These are phyloP conservation scores for Hippasteria phrygiana DNA, from an alignment of 53 echinoderm and acorn worm genomes.

Conservation along the genomic window DNA sequence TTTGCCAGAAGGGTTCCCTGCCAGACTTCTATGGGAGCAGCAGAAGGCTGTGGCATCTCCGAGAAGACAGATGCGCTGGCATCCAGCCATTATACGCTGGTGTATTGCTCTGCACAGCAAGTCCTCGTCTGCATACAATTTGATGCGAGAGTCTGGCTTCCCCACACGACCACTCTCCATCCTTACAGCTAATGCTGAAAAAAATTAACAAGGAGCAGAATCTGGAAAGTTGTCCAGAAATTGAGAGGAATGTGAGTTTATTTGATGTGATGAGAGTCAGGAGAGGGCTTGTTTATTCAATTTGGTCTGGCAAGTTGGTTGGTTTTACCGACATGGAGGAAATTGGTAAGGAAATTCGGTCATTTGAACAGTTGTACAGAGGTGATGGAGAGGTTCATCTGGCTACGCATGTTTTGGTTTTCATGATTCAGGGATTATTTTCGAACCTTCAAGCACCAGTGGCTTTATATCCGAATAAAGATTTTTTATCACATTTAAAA, in stretches of 20 bases:
- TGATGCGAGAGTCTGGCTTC: too few relatives aligned
- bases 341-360: slow-evolving; percentile 34
- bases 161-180: too few relatives aligned
- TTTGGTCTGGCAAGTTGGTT: slow-evolving; percentile 33
- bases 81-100: too few relatives aligned
- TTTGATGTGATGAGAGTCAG: slow-evolving; percentile 70
- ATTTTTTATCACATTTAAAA: too few relatives aligned
- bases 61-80: too few relatives aligned
- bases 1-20: too few relatives aligned
- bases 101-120: too few relatives aligned
- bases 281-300: slow-evolving; percentile 16
- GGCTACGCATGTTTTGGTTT: slow-evolving; percentile 27
- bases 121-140: too few relatives aligned
- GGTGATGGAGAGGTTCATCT: not conserved
- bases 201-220: not conserved
- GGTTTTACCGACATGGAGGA: slow-evolving; percentile 46
- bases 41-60: too few relatives aligned
- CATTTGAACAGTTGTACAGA: slow-evolving; percentile 24
- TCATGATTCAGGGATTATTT: slow-evolving; percentile 5
- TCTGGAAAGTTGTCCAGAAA: not conserved
- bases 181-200: too few relatives aligned
- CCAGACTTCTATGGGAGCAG: too few relatives aligned
- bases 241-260: slow-evolving; percentile 5
- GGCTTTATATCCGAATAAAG: slow-evolving; percentile 10
- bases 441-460: slow-evolving; percentile 19